Base-by-base conservation (phyloP, 64 coral and sea anemone species). In the Porites lutea region DNA sequence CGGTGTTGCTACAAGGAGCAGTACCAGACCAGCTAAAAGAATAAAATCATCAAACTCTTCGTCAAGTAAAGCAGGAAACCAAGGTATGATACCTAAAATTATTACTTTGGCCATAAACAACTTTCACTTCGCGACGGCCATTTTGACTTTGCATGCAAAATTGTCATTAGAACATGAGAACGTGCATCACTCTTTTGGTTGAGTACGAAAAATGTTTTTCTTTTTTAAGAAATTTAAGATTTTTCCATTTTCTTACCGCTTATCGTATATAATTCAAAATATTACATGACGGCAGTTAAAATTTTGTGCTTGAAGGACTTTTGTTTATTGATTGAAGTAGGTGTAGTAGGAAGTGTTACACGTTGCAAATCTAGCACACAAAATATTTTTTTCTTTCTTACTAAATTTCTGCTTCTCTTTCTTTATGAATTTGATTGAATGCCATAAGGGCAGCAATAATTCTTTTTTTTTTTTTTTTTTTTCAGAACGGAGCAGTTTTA, bases 1-100 rank as follows among this genome's bases (percentile, higher is more conserved):
- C 10, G 77, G 91, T 87, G 91, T 87, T 79, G 58, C 91, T 21
- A 92, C 82, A 2, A 92, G 91, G 53, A 92, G 91, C 37, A 92
- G 82, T 70, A 52, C 91, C 67, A 92, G 91, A 92, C 91, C 91
- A 50, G 16, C 3, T 43, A 92, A 92, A 87, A 86, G 82, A 92
- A 48, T 51, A 75, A 92, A 87, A 87, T 77, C 74, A 79, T 60
- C 91, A 3, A 78, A 19, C 59, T 8, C 19, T 47, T 6, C 63
- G 79, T 13, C 83, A 43, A 76, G 78, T 4, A 63, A 72, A 50
- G 48, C 61, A 68, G 82, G 66, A 79, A 86, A 87, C 50, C 91
- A 92, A 78, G 91, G 91, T 92, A 92, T 45, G 47, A 9, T 55
- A 19, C 20, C 59, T 84, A 48, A 74, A 84, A 22, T 74, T n/a